phyloP scores from a whole-genome alignment of 2,797 vertebrate species.

The Pempheris klunzingeri region DNA sequence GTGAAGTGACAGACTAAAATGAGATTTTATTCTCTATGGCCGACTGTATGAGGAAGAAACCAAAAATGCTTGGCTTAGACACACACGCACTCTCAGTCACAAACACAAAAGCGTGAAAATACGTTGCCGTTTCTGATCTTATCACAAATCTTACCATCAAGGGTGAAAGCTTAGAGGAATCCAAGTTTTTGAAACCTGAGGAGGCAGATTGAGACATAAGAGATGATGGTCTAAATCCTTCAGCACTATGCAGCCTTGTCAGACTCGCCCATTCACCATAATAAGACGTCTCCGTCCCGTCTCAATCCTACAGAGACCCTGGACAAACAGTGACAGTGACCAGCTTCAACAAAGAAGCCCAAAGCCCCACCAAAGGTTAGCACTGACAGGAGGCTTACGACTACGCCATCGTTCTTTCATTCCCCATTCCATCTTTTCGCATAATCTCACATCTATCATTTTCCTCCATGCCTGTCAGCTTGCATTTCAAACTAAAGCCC shows the following conservation, averaged over 20 bases:
- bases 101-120: slow-evolving; percentile 42
- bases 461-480: slow-evolving; percentile 66
- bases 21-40: slow-evolving; percentile 58
- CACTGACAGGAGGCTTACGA: slow-evolving; percentile 75
- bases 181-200: slow-evolving; percentile 23
- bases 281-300: slow-evolving; percentile 1
- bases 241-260: slow-evolving; percentile 27
- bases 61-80: slow-evolving; percentile 11
- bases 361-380: slow-evolving; percentile 79
- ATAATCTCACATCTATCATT: slow-evolving; percentile 80
- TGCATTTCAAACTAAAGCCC: slow-evolving; percentile 65
- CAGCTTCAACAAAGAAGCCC: slow-evolving; percentile 65
- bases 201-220: slow-evolving; percentile 9
- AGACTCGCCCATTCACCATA: slow-evolving; percentile 18
- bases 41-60: slow-evolving; percentile 1
- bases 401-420: slow-evolving; percentile 43
- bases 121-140: slow-evolving; percentile 35
- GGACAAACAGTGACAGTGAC: slow-evolving; percentile 59
- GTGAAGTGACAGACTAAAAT: slow-evolving; percentile 72
- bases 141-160: slow-evolving; percentile 45
- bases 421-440: slow-evolving; percentile 52
- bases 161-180: slow-evolving; percentile 21
- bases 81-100: slow-evolving; percentile 1
- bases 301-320: slow-evolving; percentile 59
- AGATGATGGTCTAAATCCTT: slow-evolving; percentile 28